Evolutionary conservation across 2,797 vertebrate species (phyloP).

Genomic region (Enteromius anoplus): DNA sequence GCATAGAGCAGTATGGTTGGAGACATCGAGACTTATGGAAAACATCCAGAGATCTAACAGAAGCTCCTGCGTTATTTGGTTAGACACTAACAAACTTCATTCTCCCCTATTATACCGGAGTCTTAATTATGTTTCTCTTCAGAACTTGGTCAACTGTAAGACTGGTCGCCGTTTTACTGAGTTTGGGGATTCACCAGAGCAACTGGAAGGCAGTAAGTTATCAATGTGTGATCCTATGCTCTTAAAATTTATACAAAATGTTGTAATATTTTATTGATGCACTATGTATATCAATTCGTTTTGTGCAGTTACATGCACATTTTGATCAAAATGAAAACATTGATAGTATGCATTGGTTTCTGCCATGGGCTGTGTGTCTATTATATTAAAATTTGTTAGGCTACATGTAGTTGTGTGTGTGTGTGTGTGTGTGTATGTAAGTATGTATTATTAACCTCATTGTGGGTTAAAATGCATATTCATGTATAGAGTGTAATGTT

Average conservation of each 20-base stretch:
- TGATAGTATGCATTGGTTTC: background rate
- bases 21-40: slow-evolving; percentile 14
- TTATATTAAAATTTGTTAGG: background rate
- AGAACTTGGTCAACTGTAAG: slow-evolving; percentile 33
- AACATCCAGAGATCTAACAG: slow-evolving; percentile 12
- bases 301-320: background rate
- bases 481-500: background rate
- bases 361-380: background rate
- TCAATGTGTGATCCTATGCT: background rate
- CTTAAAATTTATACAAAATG: background rate
- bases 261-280: background rate
- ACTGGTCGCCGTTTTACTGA: slow-evolving; percentile 36
- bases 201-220: slow-evolving; percentile 52
- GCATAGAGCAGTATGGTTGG: slow-evolving; percentile 9
- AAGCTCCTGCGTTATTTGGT: slow-evolving; percentile 13
- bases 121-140: slow-evolving; percentile 44
- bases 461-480: background rate
- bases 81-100: slow-evolving; percentile 17
- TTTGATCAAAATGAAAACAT: background rate
- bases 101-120: background rate
- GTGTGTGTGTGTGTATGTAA: too few relatives aligned
- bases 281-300: background rate
- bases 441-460: background rate
- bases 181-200: slow-evolving; percentile 42
- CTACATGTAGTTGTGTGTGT: background rate